Base-by-base conservation (phyloP, 1,140 invertebrate species). In the Gryon sp. region DNA sequence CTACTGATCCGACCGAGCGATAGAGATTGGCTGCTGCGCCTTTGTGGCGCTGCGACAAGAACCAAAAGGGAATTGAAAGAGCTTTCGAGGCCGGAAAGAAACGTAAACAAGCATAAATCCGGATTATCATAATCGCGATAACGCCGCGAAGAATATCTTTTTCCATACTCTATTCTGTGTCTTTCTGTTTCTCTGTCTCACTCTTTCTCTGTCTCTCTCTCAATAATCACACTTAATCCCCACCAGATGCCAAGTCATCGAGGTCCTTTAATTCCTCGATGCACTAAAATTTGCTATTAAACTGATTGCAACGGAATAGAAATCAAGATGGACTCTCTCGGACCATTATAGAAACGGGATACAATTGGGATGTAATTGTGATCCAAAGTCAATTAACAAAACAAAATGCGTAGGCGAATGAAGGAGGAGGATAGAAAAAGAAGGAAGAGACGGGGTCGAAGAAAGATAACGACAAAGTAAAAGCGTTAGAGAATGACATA, bases 81-180 rank as follows among this genome's bases (percentile, higher is more conserved):
- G 41, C 4, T n/a, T 28, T 26, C 52, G 60, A 26, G 30, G 26
- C 68, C 22, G 32, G 38, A 50, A 26, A 59, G 65, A 74, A 79
- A 76, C 74, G 76, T 80, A 82, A 82, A 83, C 79, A 82, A 81
- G 73, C 74, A 78, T 66, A 82, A 84, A 79, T 81, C 78, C 72
- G 77, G 81, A 84, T 84, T 85, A 85, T 83, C 82, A 82, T 83
- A 85, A 84, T 83, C 83, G 78, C 77, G 81, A 85, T 85, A 83
- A 82, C 80, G 78, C 66, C 32, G 36, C 46, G 48, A 48, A 59
- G 63, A 76, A 75, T 66, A 76, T 83, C 76, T 80, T 77, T 84
- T 80, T 83, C 73, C 76, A 79, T 66, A 66, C 32, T 36, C 45
- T 36, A 18, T 24, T 43, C 62, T 24, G 9, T 26, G 24, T 19